Evolutionary conservation across 1,140 invertebrate genomes (phyloP).

Genomic region (Drosophila subobscura): DNA sequence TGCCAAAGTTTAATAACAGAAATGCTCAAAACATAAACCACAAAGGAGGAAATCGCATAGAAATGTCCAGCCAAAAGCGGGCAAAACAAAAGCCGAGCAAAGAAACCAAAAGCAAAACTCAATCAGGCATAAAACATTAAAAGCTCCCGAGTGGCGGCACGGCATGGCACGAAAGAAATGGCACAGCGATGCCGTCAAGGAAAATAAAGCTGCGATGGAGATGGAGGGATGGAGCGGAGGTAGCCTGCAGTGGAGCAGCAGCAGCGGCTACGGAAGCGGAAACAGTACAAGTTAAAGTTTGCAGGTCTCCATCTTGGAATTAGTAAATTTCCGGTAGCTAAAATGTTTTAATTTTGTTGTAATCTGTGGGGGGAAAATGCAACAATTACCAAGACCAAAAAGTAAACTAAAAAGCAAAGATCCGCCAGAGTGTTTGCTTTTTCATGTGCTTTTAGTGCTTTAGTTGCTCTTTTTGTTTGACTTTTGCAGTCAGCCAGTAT

Average conservation of each 20-base stretch:
- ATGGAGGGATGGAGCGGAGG: background rate
- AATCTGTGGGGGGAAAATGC: constrained; percentile 31
- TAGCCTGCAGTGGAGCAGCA: constrained; percentile 22
- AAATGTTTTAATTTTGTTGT: constrained; percentile 66
- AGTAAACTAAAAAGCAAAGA: background rate
- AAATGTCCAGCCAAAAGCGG: constrained; percentile 55
- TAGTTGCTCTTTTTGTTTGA: constrained; percentile 29
- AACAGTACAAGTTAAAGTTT: constrained; percentile 63
- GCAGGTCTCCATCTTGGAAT: constrained; percentile 70
- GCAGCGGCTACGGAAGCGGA: constrained; percentile 46
- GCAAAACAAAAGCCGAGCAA: constrained; percentile 59
- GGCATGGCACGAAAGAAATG: constrained; percentile 36
- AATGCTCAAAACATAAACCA: constrained; percentile 71
- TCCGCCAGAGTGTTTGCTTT: background rate
- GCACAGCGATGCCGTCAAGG: constrained; percentile 32
- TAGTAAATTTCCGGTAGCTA: constrained; percentile 67
- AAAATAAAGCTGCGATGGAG: constrained; percentile 3
- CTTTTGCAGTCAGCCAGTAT: constrained; percentile 4
- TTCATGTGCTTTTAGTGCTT: constrained; percentile 14
- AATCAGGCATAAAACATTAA: constrained; percentile 80
- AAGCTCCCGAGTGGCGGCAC: constrained; percentile 26
- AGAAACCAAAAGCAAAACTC: constrained; percentile 74
- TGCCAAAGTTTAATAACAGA: constrained; percentile 71
- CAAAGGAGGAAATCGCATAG: constrained; percentile 58
- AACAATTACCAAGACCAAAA: constrained; percentile 34